Evolutionary conservation across 2,888 invertebrate species (phyloP).

Genomic region (Drosophila buzzatii): DNA sequence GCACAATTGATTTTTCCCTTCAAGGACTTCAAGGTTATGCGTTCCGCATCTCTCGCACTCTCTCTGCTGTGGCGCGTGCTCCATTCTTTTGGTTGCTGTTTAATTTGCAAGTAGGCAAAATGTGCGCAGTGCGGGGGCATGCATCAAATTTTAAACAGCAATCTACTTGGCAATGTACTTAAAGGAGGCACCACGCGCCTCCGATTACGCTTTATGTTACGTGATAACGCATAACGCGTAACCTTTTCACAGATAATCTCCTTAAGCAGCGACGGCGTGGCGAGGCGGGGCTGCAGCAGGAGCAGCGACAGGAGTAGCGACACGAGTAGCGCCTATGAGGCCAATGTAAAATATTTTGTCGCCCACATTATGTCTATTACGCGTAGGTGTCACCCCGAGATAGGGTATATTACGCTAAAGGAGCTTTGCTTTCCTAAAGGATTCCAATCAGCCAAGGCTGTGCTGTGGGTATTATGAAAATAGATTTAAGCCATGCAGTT

Average conservation of each 20-base stretch:
- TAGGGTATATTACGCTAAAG: slow-evolving; percentile 25
- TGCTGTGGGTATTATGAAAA: slow-evolving; percentile 5
- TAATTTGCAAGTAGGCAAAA: slow-evolving; percentile 59
- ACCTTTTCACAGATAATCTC: slow-evolving; percentile 81
- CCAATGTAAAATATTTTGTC: slow-evolving; percentile 56
- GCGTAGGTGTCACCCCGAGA: slow-evolving; percentile 14
- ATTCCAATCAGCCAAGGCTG: background rate
- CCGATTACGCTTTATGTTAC: slow-evolving; percentile 81
- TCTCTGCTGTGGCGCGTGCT: background rate
- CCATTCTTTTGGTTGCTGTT: slow-evolving; percentile 35
- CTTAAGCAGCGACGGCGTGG: slow-evolving; percentile 52
- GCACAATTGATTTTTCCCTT: slow-evolving; percentile 70
- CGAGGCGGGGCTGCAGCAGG: slow-evolving; percentile 18
- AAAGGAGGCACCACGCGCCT: slow-evolving; percentile 75
- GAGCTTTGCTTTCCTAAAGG: background rate
- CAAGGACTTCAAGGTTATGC: slow-evolving; percentile 57
- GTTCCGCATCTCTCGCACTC: background rate
- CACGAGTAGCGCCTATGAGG: slow-evolving; percentile 32
- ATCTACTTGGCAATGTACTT: slow-evolving; percentile 69
- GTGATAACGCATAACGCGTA: slow-evolving; percentile 81
- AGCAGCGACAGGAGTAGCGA: slow-evolving; percentile 26
- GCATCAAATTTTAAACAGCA: slow-evolving; percentile 82
- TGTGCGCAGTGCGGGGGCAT: slow-evolving; percentile 32
- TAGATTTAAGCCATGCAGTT: background rate
- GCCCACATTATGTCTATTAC: slow-evolving; percentile 44